Base-by-base conservation (phyloP, 2,888 invertebrate species). In the Andrena praecox region DNA sequence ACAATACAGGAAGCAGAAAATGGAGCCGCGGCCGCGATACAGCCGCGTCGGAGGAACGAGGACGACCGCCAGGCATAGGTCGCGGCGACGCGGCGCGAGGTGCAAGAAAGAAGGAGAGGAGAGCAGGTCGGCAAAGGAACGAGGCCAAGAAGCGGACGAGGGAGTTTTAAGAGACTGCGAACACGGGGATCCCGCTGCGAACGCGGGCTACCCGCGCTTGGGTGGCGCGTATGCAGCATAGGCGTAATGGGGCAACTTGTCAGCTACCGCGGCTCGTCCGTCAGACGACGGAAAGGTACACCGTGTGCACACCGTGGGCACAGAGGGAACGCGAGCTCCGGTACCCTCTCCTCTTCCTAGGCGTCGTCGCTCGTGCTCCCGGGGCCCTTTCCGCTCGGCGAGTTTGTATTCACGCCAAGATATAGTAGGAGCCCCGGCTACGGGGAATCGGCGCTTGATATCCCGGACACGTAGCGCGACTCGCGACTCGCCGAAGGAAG, bases 161-260 rank as follows among this genome's bases (percentile, higher is more conserved):
- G 84, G 73, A 89, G 86, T 87, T 87, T 86, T 85, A 87, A 90
- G 86, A 89, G 85, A 82, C 84, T 82, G 89, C 87, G 87, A 90
- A 90, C 89, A 90, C 78, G 90, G 85, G 88, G 89, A 86, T 90
- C 91, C 89, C 86, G 89, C 89, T 89, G 90, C 86, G 90, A 91
- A 89, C 87, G 88, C 90, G 91, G 90, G 89, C 89, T 90, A 90
- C 89, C 89, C 90, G 87, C 89, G 83, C 89, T 80, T 91, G 91
- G 91, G 91, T 91, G 91, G 91, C 89, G 87, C 89, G 89, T 89
- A 90, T 87, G 88, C 85, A 81, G 90, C 89, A 91, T 88, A 88
- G 89, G 88, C 91, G 90, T 92, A 92, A 92, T 92, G 91, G 91
- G 90, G 90, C 91, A 92, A 92, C 91, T 92, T 92, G 91, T 92